Conservation (phyloP, 2,797 vertebrate genomes). For the Xiphorhynchus erythropygius region DNA sequence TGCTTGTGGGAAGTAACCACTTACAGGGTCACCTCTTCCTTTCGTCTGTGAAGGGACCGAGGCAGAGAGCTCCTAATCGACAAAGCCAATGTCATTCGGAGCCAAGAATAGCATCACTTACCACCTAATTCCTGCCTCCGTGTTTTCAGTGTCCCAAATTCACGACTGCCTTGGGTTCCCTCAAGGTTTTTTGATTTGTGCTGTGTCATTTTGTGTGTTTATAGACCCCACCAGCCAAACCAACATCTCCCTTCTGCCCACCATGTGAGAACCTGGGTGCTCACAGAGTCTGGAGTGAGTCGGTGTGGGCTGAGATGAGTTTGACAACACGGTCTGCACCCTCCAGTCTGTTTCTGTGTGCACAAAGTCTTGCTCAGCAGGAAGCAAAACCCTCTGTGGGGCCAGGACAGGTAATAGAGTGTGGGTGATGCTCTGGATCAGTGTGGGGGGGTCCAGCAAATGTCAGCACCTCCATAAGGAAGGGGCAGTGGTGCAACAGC, state of each 20-base stretch:
- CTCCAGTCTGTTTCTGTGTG: not conserved
- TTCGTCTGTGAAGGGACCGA: not conserved
- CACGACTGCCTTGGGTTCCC: not conserved
- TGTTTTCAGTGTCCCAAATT: not conserved
- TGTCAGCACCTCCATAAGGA: too few species aligned
- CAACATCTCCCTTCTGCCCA: accelerated
- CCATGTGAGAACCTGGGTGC: accelerated
- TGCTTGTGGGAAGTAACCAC: not conserved
- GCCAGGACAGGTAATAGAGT: not conserved
- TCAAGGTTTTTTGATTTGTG: not conserved
- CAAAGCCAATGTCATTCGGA: not conserved
- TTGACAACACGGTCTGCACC: not conserved
- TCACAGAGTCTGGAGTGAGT: not conserved
- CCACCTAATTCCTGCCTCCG: not conserved
- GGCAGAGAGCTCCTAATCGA: not conserved
- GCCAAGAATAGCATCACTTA: not conserved
- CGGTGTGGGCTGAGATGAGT: not conserved
- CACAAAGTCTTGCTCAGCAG: not conserved
- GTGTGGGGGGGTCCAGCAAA: accelerated
- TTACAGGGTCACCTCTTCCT: not conserved
- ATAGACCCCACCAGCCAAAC: not conserved
- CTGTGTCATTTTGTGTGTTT: not conserved
- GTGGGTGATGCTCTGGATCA: not conserved
- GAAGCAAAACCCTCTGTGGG: not conserved
- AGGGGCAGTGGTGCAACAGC: too few species aligned